Conservation (phyloP, 1,140 invertebrate genomes). For the Heterodera carotae region DNA sequence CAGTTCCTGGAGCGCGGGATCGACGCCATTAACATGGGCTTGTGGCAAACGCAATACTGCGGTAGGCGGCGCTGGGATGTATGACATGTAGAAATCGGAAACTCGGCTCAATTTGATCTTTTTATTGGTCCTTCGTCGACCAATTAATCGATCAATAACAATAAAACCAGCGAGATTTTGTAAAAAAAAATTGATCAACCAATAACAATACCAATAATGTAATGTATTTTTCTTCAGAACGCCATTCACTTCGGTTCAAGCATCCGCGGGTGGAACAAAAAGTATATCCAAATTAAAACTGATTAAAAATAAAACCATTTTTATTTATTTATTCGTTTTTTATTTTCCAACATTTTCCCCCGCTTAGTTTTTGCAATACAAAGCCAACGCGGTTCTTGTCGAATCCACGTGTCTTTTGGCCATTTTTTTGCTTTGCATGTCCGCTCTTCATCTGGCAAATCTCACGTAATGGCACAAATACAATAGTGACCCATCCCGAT, state of each 20-base stretch:
- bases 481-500: too few relatives aligned
- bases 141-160: too few relatives aligned
- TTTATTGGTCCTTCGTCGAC: too few relatives aligned
- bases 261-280: constrained; percentile 45
- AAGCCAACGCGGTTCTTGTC: constrained; percentile 49
- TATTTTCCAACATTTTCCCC: constrained; percentile 14
- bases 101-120: too few relatives aligned
- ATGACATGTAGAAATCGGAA: not conserved
- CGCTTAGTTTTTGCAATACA: constrained; percentile 59
- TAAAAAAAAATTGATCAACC: too few relatives aligned
- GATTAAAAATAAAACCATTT: constrained; percentile 3
- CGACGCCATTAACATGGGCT: constrained; percentile 55
- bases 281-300: not conserved
- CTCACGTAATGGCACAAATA: constrained; percentile 31
- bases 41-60: constrained; percentile 52
- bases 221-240: constrained; percentile 11
- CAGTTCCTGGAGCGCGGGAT: constrained; percentile 52
- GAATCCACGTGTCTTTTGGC: constrained; percentile 48
- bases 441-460: constrained; percentile 43
- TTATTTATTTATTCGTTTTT: not conserved
- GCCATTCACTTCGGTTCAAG: constrained; percentile 44
- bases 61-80: not conserved
- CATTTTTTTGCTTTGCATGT: constrained; percentile 41
- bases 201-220: too few relatives aligned
- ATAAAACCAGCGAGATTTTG: too few relatives aligned